Base-by-base conservation (phyloP, 2,113 vertebrate genomes). In the Odontophorus gujanensis region DNA sequence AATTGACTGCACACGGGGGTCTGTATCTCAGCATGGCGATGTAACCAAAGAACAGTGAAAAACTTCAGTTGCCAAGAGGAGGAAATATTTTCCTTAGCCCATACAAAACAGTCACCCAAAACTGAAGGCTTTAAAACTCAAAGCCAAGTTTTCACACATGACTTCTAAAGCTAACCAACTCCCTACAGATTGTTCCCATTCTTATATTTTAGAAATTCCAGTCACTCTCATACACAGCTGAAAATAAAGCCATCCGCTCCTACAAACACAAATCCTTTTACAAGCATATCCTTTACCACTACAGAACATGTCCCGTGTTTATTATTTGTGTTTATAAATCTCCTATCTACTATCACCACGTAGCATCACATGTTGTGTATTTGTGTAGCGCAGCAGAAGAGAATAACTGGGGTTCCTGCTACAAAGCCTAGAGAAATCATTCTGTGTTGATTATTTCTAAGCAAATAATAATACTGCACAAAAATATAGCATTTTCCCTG, bases 381-480 rank as follows among this genome's bases (percentile, higher is more conserved):
- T 58, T 87, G 93, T 92, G 94, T 81, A 95, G 93, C 88, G 71
- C 88, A 89, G 76, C 86, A 89, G 85, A 95, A 96, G 67, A 93
- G 57, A 91, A 63, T 79, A 81, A 50, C 92, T 91, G 87, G 47
- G 90, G 91, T 90, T 91, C 81, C 87, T 95, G 74, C 80, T 94
- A 93, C 86, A 95, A 96, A 96, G 65, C 57, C 69, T 86, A 78
- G 79, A 95, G 65, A 95, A 96, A 93, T 81, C 42, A 92, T 96
- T 91, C 61, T 0, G 2, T 45, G 38, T 47, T 74, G 83, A 50
- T 91, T 96, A 95, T 90, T 96, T 93, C 93, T 92, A 93, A 90
- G 81, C 81, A 80, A 95, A 45, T 90, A 96, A 93, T 79, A 95
- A 94, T 65, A 51, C n/a, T 24, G 3, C 34, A 63, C 34, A 34